Base-by-base conservation (phyloP, 2,888 invertebrate genomes). In the Eueremaeus valkanovi region DNA sequence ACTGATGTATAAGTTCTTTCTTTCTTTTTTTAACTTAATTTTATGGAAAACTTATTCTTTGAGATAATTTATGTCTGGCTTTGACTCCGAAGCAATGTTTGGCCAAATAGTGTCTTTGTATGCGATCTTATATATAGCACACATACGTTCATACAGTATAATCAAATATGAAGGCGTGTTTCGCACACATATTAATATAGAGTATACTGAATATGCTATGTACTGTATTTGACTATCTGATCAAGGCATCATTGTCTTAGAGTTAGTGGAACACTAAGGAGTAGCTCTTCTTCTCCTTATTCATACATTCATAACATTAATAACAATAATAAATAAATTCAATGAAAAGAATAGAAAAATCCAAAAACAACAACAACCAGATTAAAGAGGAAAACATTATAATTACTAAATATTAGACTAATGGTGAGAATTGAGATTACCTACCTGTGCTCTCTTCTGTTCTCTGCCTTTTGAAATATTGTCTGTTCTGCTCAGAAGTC, bases 41-140 rank as follows among this genome's bases (percentile, higher is more conserved):
- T 66, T 66, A 66, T 66, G 66, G 40, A 66, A 55, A 66, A 66
- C 40, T 24, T 58, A 40, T 66, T 66, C 40, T 66, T 66, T n/a
- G n/a, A n/a, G n/a, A n/a, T n/a, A n/a, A n/a, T n/a, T n/a, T n/a
- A n/a, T n/a, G 9, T 33, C 29, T 13, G 29, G 29, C 58, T 58
- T 55, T 55, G 24, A 24, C 6, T 55, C 11, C 31, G 29, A 58
- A 24, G 18, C 1, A 66, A 40, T 40, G 40, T 66, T 40, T 66
- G 66, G 36, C 40, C 24, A 21, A 58, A 66, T 29, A n/a, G 66
- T 66, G 18, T 66, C 66, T 66, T 55, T 55, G 55, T 55, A 55
- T 55, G 18, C 18, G 31, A 13, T 18, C 29, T 58, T 1, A 16
- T 16, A 58, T 58, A 58, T 58, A 13, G 58, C 58, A 29, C 58